These are phyloP conservation scores for Amazona vittata DNA, from an alignment of 2,113 vertebrate genomes.

Conservation along the genomic window DNA sequence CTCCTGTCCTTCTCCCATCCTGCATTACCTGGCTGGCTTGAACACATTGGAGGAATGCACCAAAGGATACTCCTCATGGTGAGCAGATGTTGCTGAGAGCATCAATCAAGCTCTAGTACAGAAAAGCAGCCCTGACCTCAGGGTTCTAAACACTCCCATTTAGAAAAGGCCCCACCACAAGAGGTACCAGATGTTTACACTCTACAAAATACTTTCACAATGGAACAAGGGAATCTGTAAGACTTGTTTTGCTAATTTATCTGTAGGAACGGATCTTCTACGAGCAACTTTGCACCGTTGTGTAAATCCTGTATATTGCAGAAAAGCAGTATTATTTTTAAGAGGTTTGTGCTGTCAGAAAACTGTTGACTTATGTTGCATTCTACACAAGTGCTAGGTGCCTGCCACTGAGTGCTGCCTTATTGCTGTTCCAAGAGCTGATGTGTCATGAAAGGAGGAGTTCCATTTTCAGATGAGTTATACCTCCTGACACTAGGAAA, in stretches of 20 bases:
- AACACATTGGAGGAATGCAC: conserved; percentile 53
- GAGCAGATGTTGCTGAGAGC: neutral
- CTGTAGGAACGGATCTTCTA: conserved; percentile 73
- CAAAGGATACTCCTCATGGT: conserved; percentile 54
- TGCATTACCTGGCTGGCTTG: neutral
- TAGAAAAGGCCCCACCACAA: neutral
- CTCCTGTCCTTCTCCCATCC: conserved; percentile 33
- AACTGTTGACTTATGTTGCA: conserved; percentile 58
- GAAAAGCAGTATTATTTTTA: conserved; percentile 77
- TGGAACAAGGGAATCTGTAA: conserved; percentile 41
- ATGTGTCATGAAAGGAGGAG: conserved; percentile 6
- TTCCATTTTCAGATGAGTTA: neutral
- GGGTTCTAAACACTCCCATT: neutral
- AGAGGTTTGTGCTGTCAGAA: conserved; percentile 56
- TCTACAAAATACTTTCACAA: conserved; percentile 35
- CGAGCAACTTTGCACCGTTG: conserved; percentile 64
- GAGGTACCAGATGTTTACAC: conserved; percentile 47
- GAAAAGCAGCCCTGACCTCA: neutral
- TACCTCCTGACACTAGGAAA: neutral
- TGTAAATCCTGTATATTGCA: conserved; percentile 85
- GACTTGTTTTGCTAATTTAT: conserved; percentile 73
- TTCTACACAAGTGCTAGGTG: conserved; percentile 61
- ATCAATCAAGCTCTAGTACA: neutral
- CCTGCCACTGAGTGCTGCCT: conserved; percentile 57
- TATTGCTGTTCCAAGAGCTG: conserved; percentile 22